Evolutionary conservation across 1,140 invertebrate species (phyloP).

Genomic region (Bombus haemorrhoidalis): DNA sequence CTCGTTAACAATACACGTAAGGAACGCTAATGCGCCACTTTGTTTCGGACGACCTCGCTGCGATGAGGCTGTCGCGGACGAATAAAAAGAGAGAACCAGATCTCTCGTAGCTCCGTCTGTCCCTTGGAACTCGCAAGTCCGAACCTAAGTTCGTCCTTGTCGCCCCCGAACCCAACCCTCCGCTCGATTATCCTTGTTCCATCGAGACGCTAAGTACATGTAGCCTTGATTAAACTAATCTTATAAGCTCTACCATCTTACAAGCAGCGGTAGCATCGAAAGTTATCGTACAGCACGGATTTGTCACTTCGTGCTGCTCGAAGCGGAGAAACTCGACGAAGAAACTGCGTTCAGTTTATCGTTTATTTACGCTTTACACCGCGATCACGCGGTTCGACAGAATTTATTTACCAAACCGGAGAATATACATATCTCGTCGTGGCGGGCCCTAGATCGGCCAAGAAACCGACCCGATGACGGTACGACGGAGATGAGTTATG

Average conservation of each 20-base stretch:
- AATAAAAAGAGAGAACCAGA: constrained; percentile 32
- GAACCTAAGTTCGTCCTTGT: constrained; percentile 16
- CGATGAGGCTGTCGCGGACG: constrained; percentile 34
- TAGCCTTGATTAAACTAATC: constrained; percentile 57
- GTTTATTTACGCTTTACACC: not conserved
- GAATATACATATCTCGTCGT: constrained; percentile 2
- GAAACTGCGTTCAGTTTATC: constrained; percentile 20
- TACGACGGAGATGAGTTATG: constrained; percentile 71
- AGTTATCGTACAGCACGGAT: constrained; percentile 21
- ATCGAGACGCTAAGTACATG: constrained; percentile 25
- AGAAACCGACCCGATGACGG: constrained; percentile 65
- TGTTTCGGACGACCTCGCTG: constrained; percentile 64
- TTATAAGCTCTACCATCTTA: constrained; percentile 23
- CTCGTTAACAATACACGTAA: constrained; percentile 70
- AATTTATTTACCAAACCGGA: constrained; percentile 31
- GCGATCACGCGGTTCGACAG: not conserved
- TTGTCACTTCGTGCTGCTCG: not conserved
- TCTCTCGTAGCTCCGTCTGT: constrained; percentile 1
- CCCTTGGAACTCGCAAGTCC: not conserved
- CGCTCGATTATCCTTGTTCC: constrained; percentile 44
- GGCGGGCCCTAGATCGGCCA: constrained; percentile 20
- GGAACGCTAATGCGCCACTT: constrained; percentile 65
- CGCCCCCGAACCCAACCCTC: constrained; percentile 5
- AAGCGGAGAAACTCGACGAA: not conserved
- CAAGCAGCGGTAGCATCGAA: constrained; percentile 15